Evolutionary conservation across 2,797 vertebrate genomes (phyloP).

Genomic region (Tragelaphus eurycerus): DNA sequence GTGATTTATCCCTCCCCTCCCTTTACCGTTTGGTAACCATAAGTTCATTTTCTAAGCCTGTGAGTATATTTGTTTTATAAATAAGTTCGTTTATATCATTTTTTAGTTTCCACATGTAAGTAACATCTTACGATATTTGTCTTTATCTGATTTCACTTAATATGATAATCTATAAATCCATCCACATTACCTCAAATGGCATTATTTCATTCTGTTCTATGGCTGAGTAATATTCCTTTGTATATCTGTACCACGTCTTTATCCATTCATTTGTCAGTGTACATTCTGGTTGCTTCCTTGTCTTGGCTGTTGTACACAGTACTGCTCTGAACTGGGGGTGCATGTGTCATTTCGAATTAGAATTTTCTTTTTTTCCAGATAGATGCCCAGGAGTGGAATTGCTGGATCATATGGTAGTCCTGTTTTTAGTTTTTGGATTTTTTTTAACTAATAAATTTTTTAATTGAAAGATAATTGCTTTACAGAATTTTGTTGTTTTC

Average conservation of each 20-base stretch:
- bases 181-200: not conserved
- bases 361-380: not conserved
- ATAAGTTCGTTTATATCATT: not conserved
- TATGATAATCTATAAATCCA: not conserved
- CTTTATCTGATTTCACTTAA: not conserved
- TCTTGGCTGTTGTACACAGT: not conserved
- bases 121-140: not conserved
- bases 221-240: not conserved
- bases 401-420: not conserved
- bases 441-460: not conserved
- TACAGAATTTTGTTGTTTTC: not conserved
- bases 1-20: not conserved
- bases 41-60: not conserved
- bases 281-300: not conserved
- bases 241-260: not conserved
- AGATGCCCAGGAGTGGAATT: not conserved
- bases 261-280: not conserved
- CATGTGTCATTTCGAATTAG: not conserved
- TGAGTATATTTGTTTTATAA: not conserved
- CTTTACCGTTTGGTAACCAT: not conserved
- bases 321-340: not conserved
- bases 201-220: not conserved
- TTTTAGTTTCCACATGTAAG: not conserved
- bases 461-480: not conserved
- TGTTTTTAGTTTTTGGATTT: accelerated